Evolutionary conservation across 1,140 invertebrate species (phyloP).

Genomic region (Saccostrea glomerata): DNA sequence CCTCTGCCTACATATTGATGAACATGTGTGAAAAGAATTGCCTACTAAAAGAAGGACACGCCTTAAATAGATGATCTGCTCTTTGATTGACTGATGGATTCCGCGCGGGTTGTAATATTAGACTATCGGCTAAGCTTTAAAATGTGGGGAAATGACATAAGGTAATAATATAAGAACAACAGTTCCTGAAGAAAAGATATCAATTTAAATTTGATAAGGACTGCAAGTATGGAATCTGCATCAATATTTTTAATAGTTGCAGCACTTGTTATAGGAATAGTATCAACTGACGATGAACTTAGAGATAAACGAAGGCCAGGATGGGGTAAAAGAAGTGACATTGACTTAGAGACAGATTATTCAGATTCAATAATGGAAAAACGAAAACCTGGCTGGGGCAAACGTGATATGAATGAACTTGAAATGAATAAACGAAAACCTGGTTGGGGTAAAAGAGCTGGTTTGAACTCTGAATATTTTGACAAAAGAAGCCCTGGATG

Average conservation of each 20-base stretch:
- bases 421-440: slow-evolving; percentile 61
- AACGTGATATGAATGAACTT: slow-evolving; percentile 47
- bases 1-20: slow-evolving; percentile 21
- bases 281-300: slow-evolving; percentile 46
- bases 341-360: slow-evolving; percentile 46
- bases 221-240: slow-evolving; percentile 8
- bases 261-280: slow-evolving; percentile 38
- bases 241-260: slow-evolving; percentile 5
- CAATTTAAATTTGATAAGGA: not conserved
- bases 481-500: slow-evolving; percentile 54
- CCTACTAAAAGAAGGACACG: not conserved
- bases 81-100: slow-evolving; percentile 7
- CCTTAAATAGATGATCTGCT: not conserved
- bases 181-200: not conserved
- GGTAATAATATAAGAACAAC: not conserved
- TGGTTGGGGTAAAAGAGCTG: slow-evolving; percentile 64
- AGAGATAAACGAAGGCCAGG: slow-evolving; percentile 57
- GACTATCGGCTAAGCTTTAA: not conserved
- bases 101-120: not conserved
- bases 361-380: slow-evolving; percentile 50
- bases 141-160: not conserved
- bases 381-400: slow-evolving; percentile 59
- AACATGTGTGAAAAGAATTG: not conserved
- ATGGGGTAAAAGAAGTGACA: slow-evolving; percentile 55
- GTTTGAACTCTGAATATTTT: not conserved